Conservation (phyloP, 30 jellyfish, hydroid and myxozoan species). For the Cassiopea andromeda region DNA sequence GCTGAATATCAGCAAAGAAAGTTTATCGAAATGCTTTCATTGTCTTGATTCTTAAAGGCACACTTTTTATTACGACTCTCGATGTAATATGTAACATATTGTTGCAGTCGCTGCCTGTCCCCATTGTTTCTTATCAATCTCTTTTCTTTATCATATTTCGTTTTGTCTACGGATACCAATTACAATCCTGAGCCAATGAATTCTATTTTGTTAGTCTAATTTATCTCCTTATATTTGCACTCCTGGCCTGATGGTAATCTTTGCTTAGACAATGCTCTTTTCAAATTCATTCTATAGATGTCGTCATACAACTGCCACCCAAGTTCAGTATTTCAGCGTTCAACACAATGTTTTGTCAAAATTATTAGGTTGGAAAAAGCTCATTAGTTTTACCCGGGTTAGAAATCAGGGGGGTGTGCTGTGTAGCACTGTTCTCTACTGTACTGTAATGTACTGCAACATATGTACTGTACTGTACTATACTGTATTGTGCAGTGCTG, state of each 20-base stretch:
- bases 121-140: neutral
- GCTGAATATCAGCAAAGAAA: no score
- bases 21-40: no score
- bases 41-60: no score
- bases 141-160: neutral
- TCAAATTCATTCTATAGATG: neutral
- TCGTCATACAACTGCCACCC: neutral
- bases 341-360: neutral
- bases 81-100: no score
- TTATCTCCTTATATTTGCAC: neutral
- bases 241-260: neutral
- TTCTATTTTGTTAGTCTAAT: neutral
- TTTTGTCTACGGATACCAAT: neutral
- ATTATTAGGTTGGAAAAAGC: neutral
- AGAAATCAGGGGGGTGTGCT: neutral
- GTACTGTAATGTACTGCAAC: neutral
- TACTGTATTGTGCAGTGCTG: neutral
- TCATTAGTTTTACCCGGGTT: neutral
- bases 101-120: neutral
- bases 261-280: neutral
- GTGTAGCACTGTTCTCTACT: neutral
- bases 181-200: neutral
- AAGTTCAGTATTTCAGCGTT: neutral
- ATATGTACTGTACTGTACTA: neutral
- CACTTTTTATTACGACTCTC: no score